Evolutionary conservation across 2,113 vertebrate species (phyloP).

Genomic region (Oncorhynchus kisutch): DNA sequence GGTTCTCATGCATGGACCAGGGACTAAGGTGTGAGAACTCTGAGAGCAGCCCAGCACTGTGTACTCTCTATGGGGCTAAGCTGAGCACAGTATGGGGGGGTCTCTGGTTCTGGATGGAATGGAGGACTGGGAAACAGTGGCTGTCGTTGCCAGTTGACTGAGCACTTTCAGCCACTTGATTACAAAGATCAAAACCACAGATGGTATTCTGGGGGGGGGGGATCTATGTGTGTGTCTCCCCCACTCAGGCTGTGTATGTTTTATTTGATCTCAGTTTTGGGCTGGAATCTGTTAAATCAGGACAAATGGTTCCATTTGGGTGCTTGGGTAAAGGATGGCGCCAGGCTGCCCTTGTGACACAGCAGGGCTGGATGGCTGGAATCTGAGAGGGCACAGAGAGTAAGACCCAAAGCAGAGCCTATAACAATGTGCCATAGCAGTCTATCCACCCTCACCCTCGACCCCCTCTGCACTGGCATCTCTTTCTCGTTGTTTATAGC

Average conservation of each 20-base stretch:
- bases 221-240: too few species aligned
- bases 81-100: too few species aligned
- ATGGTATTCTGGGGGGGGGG: constrained; percentile 16
- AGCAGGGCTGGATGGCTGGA: too few species aligned
- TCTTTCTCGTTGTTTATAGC: constrained; percentile 1
- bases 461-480: neutral
- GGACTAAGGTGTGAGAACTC: neutral
- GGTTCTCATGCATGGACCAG: neutral
- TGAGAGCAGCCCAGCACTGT: neutral
- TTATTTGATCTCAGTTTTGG: constrained; percentile 36
- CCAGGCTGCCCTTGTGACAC: too few species aligned
- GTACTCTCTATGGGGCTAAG: neutral
- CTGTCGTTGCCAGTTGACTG: constrained; percentile 63
- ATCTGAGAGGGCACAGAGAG: too few species aligned
- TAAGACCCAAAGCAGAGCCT: neutral
- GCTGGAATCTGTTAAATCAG: constrained; percentile 62
- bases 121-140: constrained; percentile 31
- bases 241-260: neutral
- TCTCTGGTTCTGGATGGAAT: constrained; percentile 18
- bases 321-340: constrained; percentile 38
- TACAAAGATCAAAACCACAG: constrained; percentile 53
- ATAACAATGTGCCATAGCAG: constrained; percentile 16
- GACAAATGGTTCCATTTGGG: constrained; percentile 58
- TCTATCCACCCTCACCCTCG: neutral
- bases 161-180: constrained; percentile 46